Conservation (phyloP, 2,797 vertebrate species). For the Clamator glandarius region DNA sequence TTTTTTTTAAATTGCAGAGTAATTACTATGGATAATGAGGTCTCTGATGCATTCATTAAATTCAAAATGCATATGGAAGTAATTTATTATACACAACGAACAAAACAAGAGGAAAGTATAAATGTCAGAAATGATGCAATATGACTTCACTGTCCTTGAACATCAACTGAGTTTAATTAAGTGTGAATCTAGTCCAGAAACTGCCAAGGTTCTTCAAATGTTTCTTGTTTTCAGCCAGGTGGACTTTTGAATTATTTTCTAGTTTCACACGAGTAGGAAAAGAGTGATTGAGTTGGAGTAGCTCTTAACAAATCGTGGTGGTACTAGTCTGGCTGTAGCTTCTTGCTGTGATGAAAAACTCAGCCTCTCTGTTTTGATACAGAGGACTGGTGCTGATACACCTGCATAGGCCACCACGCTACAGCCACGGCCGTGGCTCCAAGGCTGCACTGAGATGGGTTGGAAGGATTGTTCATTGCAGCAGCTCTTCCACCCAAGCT, state of each 20-base stretch:
- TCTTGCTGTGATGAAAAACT: background rate
- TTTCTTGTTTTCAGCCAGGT: background rate
- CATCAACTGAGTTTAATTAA: background rate
- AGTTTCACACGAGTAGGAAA: rapidly evolving
- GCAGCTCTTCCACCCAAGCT: background rate
- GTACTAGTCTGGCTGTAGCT: background rate
- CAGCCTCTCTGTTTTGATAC: background rate
- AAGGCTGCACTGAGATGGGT: background rate
- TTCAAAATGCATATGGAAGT: slow-evolving; percentile 10
- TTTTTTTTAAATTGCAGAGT: background rate
- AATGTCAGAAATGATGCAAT: slow-evolving; percentile 5
- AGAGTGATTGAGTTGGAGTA: background rate
- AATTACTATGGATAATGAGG: background rate
- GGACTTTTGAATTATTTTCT: background rate
- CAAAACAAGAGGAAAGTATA: slow-evolving; percentile 1
- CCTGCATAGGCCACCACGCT: rapidly evolving
- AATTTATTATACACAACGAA: slow-evolving; percentile 3
- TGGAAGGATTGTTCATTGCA: background rate
- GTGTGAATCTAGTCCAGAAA: background rate
- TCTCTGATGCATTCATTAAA: background rate
- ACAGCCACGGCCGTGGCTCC: background rate
- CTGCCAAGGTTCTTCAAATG: background rate
- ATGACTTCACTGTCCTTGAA: background rate
- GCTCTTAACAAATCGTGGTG: background rate
- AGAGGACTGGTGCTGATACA: background rate